Percentiles rank a stretch among this genome's conserved stretches.
Conservation (phyloP, 2,797 vertebrate genomes). For the Poeciliopsis infans region DNA sequence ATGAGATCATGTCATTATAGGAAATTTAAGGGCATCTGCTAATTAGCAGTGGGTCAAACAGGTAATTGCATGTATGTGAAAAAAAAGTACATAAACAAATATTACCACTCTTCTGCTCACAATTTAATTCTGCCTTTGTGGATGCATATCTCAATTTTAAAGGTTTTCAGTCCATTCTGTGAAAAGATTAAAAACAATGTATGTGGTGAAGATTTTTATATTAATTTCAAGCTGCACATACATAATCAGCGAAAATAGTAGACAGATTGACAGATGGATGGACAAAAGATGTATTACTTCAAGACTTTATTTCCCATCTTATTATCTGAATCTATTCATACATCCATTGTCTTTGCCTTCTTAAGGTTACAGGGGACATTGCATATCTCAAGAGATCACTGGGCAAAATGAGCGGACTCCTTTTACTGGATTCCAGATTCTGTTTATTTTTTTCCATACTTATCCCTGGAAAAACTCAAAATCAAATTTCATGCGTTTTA, state of each 20-base stretch:
- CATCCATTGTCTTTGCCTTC: no score
- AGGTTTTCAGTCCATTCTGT: background rate
- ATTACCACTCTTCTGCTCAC: slow-evolving; percentile 54
- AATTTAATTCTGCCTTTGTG: slow-evolving; percentile 38
- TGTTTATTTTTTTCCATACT: background rate
- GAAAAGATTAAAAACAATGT: background rate
- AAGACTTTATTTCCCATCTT: background rate
- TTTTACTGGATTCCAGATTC: background rate
- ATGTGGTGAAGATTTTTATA: background rate
- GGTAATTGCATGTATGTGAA: slow-evolving; percentile 12
- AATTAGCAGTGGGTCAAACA: slow-evolving; percentile 46
- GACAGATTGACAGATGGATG: background rate
- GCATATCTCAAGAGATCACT: background rate
- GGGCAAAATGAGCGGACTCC: background rate
- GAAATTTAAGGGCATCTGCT: slow-evolving; percentile 48
- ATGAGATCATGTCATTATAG: slow-evolving; percentile 40
- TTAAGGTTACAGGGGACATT: background rate
- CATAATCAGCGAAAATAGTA: background rate
- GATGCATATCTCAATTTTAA: slow-evolving; percentile 39
- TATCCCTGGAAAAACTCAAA: background rate
- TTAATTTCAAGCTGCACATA: background rate
- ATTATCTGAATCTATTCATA: background rate
- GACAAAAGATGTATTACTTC: background rate
- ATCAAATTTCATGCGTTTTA: background rate
- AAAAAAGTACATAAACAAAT: slow-evolving; percentile 58